Percentiles rank a stretch among this genome's conserved stretches.
phyloP scores from a whole-genome alignment of 2,888 invertebrate species.

The Hirtodrosophila trivittata region DNA sequence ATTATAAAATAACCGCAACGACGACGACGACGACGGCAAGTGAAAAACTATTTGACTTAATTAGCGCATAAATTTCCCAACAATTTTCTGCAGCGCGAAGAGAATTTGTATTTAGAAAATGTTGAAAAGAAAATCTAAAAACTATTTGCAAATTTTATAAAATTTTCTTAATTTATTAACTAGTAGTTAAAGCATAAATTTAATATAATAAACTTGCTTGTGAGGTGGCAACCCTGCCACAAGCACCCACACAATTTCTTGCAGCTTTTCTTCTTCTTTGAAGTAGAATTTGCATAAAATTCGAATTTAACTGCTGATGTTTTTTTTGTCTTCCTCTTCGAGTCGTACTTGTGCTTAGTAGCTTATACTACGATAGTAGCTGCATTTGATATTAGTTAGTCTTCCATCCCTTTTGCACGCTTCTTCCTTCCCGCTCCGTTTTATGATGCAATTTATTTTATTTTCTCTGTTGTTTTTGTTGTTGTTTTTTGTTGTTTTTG shows the following conservation, averaged over 20 bases:
- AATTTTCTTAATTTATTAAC: conserved; percentile 42
- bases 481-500: conserved; percentile 15
- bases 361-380: too few relatives aligned
- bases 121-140: conserved; percentile 11
- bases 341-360: conserved; percentile 25
- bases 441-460: conserved; percentile 80
- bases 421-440: conserved; percentile 24
- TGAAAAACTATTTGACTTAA: conserved; percentile 44
- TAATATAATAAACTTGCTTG: too few relatives aligned
- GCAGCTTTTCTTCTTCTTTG: too few relatives aligned
- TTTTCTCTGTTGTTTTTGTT: conserved; percentile 42
- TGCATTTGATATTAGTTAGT: too few relatives aligned
- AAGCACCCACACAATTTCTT: too few relatives aligned
- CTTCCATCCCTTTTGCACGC: conserved; percentile 19
- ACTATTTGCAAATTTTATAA: conserved; percentile 10
- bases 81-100: conserved; percentile 7
- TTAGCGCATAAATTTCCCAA: conserved; percentile 46
- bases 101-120: conserved; percentile 17
- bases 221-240: too few relatives aligned
- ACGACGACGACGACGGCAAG: not conserved
- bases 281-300: conserved; percentile 81
- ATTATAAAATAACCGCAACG: conserved; percentile 29
- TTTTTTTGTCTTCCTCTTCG: conserved; percentile 18
- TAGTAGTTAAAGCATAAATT: conserved; percentile 39
- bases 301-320: conserved; percentile 77